Percentiles rank a stretch among this genome's conserved stretches.
Conservation (phyloP, 2,113 vertebrate species). For the Elaphurus davidianus region DNA sequence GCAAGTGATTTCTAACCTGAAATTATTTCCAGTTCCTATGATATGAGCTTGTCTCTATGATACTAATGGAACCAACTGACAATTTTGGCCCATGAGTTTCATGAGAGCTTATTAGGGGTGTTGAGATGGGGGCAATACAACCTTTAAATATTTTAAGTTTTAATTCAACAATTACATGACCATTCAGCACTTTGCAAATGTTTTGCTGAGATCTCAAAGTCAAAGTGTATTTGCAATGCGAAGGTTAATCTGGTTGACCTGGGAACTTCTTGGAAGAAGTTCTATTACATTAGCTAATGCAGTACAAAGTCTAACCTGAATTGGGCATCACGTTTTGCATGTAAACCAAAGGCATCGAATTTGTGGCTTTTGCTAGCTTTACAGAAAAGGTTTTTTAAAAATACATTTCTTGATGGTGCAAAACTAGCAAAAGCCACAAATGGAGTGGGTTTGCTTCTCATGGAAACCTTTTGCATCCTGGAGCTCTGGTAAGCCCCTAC, state of each 20-base stretch:
- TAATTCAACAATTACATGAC: constrained; percentile 59
- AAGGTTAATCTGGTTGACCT: constrained; percentile 79
- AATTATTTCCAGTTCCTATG: not conserved
- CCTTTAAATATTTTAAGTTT: constrained; percentile 73
- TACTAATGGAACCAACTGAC: constrained; percentile 34
- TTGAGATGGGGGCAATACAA: constrained; percentile 20
- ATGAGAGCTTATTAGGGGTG: not conserved
- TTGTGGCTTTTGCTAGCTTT: constrained; percentile 79
- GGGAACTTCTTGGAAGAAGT: constrained; percentile 78
- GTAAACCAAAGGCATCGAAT: constrained; percentile 77
- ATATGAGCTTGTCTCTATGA: not conserved
- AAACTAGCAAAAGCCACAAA: constrained; percentile 83
- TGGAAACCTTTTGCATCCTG: constrained; percentile 66
- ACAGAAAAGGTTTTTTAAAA: constrained; percentile 73
- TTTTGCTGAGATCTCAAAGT: constrained; percentile 72
- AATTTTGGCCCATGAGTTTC: constrained; percentile 16
- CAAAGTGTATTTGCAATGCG: constrained; percentile 76
- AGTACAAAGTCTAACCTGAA: constrained; percentile 70
- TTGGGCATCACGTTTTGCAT: constrained; percentile 63
- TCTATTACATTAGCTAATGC: constrained; percentile 84
- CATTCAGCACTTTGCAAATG: constrained; percentile 67
- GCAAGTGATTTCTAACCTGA: constrained; percentile 1
- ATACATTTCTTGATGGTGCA: constrained; percentile 69
- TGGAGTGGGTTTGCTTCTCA: constrained; percentile 72
- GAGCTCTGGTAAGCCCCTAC: constrained; percentile 56